These are phyloP conservation scores for Microhierax caerulescens DNA, from an alignment of 2,797 vertebrate genomes.

Conservation along the genomic window DNA sequence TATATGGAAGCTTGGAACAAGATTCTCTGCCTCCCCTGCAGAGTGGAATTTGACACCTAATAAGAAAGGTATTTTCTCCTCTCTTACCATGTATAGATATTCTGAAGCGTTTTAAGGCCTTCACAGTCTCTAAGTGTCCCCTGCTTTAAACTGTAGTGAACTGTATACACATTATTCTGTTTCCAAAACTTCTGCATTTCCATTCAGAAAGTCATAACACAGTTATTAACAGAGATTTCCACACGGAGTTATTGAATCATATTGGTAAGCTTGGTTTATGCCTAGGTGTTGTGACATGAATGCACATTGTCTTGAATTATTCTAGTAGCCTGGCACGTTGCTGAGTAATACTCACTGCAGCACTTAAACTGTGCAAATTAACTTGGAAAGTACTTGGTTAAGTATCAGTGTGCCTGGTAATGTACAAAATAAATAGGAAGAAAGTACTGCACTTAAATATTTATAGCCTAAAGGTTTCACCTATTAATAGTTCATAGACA, in stretches of 20 bases:
- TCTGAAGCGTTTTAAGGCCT: not conserved
- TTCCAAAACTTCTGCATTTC: not conserved
- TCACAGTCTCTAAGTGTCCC: not conserved
- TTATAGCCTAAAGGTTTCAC: not conserved
- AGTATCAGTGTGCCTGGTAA: not conserved
- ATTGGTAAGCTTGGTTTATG: not conserved
- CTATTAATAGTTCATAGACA: not conserved
- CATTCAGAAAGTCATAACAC: not conserved
- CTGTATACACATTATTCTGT: not conserved
- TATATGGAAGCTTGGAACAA: not conserved
- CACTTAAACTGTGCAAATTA: not conserved
- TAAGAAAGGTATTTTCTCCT: not conserved
- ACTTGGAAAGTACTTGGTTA: not conserved
- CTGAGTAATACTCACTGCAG: not conserved
- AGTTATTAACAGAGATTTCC: conserved; percentile 29
- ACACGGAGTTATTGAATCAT: not conserved
- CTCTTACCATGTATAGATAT: not conserved
- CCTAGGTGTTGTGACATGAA: not conserved
- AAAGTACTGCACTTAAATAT: not conserved
- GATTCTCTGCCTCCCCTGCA: not conserved
- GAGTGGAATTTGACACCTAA: not conserved
- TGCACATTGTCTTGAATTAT: not conserved
- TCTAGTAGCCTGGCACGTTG: not conserved
- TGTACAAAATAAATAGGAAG: not conserved
- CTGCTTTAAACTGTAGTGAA: not conserved